phyloP scores from a whole-genome alignment of 2,888 invertebrate species.

The Drosophila meridionalis region DNA sequence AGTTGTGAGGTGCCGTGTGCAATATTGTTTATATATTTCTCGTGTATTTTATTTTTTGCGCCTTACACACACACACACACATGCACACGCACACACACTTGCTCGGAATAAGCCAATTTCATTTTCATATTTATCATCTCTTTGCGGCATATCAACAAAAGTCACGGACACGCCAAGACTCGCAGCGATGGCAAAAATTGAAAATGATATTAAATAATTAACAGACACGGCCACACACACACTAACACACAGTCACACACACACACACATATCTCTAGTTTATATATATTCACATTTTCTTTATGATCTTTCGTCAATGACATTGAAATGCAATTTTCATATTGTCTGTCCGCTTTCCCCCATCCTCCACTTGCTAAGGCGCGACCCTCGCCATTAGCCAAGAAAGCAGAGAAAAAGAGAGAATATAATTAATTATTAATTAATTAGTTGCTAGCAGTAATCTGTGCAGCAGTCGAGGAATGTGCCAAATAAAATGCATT shows the following conservation, averaged over 20 bases:
- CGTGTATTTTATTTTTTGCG: conserved; percentile 55
- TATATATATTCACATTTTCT: conserved; percentile 24
- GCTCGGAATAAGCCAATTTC: conserved; percentile 54
- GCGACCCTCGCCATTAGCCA: conserved; percentile 63
- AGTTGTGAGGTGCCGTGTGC: conserved; percentile 83
- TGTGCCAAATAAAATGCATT: conserved; percentile 51
- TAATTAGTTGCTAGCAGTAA: conserved; percentile 59
- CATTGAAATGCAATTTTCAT: conserved; percentile 78
- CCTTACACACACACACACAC: conserved; percentile 27
- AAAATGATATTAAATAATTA: conserved; percentile 80
- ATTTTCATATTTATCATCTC: conserved; percentile 78
- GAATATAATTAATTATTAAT: conserved; percentile 68
- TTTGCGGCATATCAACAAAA: conserved; percentile 75
- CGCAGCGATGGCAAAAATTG: conserved; percentile 65
- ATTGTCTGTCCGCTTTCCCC: background rate
- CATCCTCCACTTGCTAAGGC: background rate
- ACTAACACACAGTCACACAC: conserved; percentile 15
- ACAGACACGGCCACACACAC: conserved; percentile 61
- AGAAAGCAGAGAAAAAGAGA: conserved; percentile 39
- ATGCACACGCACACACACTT: background rate
- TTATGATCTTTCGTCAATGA: conserved; percentile 70
- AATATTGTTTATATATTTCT: conserved; percentile 84
- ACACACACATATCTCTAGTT: background rate
- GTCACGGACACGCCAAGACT: conserved; percentile 73
- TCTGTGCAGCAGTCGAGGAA: conserved; percentile 45